Evolutionary conservation across 2,888 invertebrate genomes (phyloP).

Genomic region (Aricia artaxerxes): DNA sequence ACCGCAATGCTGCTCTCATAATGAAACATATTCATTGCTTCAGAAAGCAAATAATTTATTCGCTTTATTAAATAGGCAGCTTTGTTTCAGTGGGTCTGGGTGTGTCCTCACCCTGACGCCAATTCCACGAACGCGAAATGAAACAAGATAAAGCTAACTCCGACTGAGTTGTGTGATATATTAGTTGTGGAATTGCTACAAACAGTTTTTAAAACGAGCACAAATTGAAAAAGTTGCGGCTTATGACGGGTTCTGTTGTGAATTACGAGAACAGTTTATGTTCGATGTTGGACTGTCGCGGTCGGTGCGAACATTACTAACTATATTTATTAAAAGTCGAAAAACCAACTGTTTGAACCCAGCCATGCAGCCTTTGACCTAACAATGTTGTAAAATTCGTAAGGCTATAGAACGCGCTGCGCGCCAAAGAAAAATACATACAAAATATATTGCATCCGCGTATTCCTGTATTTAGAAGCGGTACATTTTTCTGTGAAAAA

Average conservation of each 20-base stretch:
- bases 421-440: no score
- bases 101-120: not conserved
- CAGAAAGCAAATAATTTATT: no score
- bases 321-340: not conserved
- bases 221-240: constrained; percentile 9
- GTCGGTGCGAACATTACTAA: not conserved
- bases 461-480: no score
- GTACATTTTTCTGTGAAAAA: no score
- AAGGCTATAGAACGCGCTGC: not conserved
- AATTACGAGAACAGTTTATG: not conserved
- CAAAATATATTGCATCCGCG: no score
- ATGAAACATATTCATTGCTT: no score
- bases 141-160: not conserved
- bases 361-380: no score
- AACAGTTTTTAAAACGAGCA: constrained; percentile 1
- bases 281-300: not conserved
- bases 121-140: not conserved
- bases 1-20: no score
- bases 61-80: no score
- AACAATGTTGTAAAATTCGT: not conserved
- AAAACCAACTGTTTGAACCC: not conserved
- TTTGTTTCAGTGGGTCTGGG: not conserved
- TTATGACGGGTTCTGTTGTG: not conserved
- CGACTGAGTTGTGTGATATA: not conserved
- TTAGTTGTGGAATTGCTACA: constrained; percentile 1